phyloP scores from a whole-genome alignment of 2,888 invertebrate genomes.

The Mystacides longicornis region DNA sequence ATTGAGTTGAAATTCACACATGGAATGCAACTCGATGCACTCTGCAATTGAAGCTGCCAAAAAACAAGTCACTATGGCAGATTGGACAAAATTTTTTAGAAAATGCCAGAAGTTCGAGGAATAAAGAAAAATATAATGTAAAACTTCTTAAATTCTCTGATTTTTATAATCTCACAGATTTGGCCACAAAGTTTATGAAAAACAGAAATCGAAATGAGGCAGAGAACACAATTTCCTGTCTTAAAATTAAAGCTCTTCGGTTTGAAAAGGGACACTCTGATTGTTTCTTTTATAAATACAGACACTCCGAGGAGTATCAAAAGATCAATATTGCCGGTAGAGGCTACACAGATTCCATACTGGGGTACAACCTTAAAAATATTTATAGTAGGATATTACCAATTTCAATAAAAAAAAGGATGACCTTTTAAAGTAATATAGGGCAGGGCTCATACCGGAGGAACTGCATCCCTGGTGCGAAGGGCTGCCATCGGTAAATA shows the following conservation, averaged over 20 bases:
- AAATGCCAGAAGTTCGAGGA: neutral
- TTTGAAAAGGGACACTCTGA: neutral
- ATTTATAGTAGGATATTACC: neutral
- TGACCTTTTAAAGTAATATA: neutral
- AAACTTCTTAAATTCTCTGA: neutral
- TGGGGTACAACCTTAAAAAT: neutral
- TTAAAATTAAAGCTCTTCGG: neutral
- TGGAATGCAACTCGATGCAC: constrained; percentile 10
- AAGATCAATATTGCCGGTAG: neutral
- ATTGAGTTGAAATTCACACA: constrained; percentile 3
- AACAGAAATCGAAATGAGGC: neutral
- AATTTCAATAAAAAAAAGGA: neutral
- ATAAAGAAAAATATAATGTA: neutral
- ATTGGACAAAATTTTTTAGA: neutral
- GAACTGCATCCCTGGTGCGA: neutral
- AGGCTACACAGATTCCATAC: neutral
- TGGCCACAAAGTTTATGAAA: neutral
- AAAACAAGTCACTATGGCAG: neutral
- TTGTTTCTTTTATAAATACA: neutral
- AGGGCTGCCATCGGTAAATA: neutral
- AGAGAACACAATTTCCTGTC: neutral
- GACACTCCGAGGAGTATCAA: neutral
- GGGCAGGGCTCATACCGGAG: neutral
- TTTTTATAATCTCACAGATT: neutral
- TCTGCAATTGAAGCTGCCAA: constrained; percentile 1